Conservation (phyloP, 2,797 vertebrate genomes). For the Typhlichthys subterraneus region DNA sequence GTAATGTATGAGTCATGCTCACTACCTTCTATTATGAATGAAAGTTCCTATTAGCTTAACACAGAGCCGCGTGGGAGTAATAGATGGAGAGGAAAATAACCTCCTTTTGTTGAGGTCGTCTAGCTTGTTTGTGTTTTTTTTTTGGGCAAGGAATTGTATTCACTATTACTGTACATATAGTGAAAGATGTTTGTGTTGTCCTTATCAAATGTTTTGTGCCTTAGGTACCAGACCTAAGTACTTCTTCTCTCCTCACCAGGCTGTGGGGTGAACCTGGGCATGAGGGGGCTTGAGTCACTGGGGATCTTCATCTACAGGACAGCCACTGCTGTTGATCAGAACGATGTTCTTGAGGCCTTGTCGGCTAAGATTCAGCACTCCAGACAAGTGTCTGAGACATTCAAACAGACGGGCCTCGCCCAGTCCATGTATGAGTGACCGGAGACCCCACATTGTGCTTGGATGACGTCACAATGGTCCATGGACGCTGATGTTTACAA, state of each 20-base stretch:
- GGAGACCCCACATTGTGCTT: conserved; percentile 35
- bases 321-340: conserved; percentile 80
- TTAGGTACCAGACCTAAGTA: neutral
- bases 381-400: conserved; percentile 77
- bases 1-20: too few relatives aligned
- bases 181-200: neutral
- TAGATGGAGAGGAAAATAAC: too few relatives aligned
- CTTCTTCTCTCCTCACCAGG: conserved; percentile 53
- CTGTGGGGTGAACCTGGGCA: conserved; percentile 82
- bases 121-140: too few relatives aligned
- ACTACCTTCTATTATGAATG: too few relatives aligned
- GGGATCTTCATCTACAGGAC: conserved; percentile 80
- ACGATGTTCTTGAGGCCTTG: conserved; percentile 77
- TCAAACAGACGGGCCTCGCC: conserved; percentile 77
- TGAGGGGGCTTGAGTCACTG: conserved; percentile 79
- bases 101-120: too few relatives aligned
- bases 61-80: too few relatives aligned
- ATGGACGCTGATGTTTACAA: neutral
- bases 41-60: too few relatives aligned
- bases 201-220: neutral
- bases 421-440: conserved; percentile 75
- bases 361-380: conserved; percentile 81
- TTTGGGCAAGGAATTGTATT: too few relatives aligned
- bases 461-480: neutral
- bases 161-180: conserved; percentile 2